Percentiles rank a stretch among this genome's conserved stretches.
phyloP scores from a whole-genome alignment of 2,113 vertebrate species.

The Stegastes partitus region DNA sequence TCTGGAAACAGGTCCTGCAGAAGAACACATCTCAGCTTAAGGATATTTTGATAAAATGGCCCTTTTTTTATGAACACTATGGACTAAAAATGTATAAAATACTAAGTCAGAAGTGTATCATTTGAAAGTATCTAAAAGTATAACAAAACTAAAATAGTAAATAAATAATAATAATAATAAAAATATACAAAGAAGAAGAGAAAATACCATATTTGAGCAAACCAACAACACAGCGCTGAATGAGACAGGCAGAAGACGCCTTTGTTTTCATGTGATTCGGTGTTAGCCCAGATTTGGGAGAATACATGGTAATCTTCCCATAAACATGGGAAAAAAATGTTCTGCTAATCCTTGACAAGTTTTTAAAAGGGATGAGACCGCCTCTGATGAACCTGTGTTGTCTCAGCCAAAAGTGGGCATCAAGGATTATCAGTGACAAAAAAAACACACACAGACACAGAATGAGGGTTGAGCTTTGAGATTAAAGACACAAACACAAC shows the following conservation, averaged over 20 bases:
- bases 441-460: constrained; percentile 1
- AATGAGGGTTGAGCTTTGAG: constrained; percentile 17
- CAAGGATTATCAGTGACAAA: constrained; percentile 79
- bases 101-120: background rate
- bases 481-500: constrained; percentile 32
- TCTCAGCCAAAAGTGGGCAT: constrained; percentile 75
- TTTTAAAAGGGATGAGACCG: constrained; percentile 73
- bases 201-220: background rate
- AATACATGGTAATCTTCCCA: constrained; percentile 58
- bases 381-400: constrained; percentile 61
- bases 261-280: constrained; percentile 48
- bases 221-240: background rate
- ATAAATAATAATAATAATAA: background rate
- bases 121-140: background rate
- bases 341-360: constrained; percentile 75
- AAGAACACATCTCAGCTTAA: constrained; percentile 28
- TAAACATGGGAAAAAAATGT: constrained; percentile 71
- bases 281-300: constrained; percentile 50
- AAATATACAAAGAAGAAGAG: background rate
- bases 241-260: constrained; percentile 13
- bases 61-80: background rate
- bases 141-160: too few relatives aligned
- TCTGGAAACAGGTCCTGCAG: constrained; percentile 96
- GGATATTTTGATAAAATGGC: background rate
- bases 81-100: too few relatives aligned